Percentiles rank a stretch among this genome's conserved stretches.
Evolutionary conservation across 2,888 invertebrate genomes (phyloP).

Genomic region (Microctonus brassicae): DNA sequence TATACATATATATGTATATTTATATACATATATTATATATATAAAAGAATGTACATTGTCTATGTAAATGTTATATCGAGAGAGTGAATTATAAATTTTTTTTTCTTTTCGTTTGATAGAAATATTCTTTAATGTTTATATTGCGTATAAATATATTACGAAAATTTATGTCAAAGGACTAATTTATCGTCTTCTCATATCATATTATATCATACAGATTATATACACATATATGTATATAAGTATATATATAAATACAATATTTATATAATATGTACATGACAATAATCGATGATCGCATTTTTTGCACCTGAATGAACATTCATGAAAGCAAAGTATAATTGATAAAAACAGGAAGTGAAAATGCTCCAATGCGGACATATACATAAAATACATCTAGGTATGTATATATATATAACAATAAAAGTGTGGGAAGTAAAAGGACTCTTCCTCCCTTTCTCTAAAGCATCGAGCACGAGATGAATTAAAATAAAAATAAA

Average conservation of each 20-base stretch:
- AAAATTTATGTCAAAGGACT: neutral
- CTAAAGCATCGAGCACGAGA: neutral
- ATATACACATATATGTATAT: too few species aligned
- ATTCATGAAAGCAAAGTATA: slow-evolving; percentile 13
- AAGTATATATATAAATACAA: neutral
- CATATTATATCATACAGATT: neutral
- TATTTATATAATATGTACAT: neutral
- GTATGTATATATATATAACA: neutral
- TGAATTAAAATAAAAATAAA: slow-evolving; percentile 6
- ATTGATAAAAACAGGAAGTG: slow-evolving; percentile 13
- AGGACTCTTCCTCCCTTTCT: too few species aligned
- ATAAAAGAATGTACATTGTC: slow-evolving; percentile 22
- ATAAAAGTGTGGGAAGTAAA: neutral
- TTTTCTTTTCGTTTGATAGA: slow-evolving; percentile 2
- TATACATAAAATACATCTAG: neutral
- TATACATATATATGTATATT: neutral
- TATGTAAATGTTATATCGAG: slow-evolving; percentile 4
- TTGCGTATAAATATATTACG: neutral
- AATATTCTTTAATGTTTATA: neutral
- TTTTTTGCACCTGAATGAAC: neutral
- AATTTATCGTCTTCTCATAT: slow-evolving; percentile 15
- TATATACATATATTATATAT: neutral
- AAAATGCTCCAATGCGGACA: neutral
- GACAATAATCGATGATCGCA: slow-evolving; percentile 25
- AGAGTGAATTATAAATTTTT: slow-evolving; percentile 8